Conservation (phyloP, 2,888 invertebrate genomes). For the Drosophila ezoana region DNA sequence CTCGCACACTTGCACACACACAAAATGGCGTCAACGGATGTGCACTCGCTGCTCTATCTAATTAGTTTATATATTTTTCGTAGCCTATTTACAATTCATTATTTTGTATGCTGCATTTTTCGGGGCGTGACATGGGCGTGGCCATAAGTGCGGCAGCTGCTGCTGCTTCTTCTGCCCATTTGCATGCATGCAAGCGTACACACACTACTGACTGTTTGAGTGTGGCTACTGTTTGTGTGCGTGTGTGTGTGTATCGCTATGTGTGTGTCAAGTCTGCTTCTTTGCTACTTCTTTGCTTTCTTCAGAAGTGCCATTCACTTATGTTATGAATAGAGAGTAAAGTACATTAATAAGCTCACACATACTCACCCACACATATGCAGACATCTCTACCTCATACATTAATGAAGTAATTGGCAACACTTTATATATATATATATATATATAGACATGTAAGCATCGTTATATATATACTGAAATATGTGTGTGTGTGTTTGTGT, state of each 20-base stretch:
- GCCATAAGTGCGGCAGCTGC: background rate
- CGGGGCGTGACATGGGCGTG: conserved; percentile 24
- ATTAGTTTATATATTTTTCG: conserved; percentile 76
- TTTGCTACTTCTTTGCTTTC: conserved; percentile 72
- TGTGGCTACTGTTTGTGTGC: conserved; percentile 4
- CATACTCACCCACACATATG: conserved; percentile 81
- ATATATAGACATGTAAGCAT: conserved; percentile 21
- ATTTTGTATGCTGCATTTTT: conserved; percentile 24
- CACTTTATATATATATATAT: conserved; percentile 69
- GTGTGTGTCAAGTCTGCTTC: conserved; percentile 57
- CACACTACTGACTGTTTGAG: conserved; percentile 14
- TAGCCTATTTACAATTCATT: conserved; percentile 66
- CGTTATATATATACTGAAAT: conserved; percentile 61
- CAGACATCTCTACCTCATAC: conserved; percentile 81
- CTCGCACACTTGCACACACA: conserved; percentile 14
- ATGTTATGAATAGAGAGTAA: conserved; percentile 68
- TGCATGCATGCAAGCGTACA: conserved; percentile 58
- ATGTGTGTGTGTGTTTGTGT: conserved; percentile 47
- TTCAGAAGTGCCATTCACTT: conserved; percentile 68
- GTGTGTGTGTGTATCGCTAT: conserved; percentile 6
- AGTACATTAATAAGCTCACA: conserved; percentile 78
- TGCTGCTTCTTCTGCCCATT: conserved; percentile 28
- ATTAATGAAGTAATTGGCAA: conserved; percentile 81
- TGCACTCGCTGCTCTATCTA: conserved; percentile 65
- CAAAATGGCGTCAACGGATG: conserved; percentile 65